These are phyloP conservation scores for Eriosoma lanigerum DNA, from an alignment of 1,140 invertebrate genomes.

Conservation along the genomic window DNA sequence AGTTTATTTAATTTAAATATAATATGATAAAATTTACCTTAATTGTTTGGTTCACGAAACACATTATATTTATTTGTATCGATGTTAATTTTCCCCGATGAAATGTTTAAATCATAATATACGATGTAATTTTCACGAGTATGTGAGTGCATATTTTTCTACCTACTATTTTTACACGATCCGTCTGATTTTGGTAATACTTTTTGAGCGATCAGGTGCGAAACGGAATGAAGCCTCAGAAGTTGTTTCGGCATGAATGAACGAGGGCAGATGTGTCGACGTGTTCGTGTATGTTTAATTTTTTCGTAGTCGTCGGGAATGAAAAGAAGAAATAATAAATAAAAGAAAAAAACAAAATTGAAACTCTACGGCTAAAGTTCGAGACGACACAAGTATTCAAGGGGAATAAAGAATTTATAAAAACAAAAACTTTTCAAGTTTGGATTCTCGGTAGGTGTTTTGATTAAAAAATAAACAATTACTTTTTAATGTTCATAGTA, in stretches of 20 bases:
- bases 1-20: too few relatives aligned
- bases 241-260: constrained; percentile 19
- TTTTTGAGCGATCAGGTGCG: neutral
- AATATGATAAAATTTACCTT: too few relatives aligned
- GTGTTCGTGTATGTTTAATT: constrained; percentile 27
- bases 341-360: neutral
- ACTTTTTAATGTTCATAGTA: too few relatives aligned
- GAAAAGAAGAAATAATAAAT: neutral
- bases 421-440: neutral
- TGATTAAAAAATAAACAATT: too few relatives aligned
- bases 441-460: neutral
- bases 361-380: constrained; percentile 11
- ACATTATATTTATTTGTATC: too few relatives aligned
- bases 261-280: constrained; percentile 6
- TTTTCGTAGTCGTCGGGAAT: neutral
- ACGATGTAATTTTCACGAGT: too few relatives aligned
- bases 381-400: neutral
- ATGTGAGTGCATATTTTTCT: too few relatives aligned
- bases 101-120: too few relatives aligned
- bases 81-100: too few relatives aligned
- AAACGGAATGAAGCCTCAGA: neutral
- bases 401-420: neutral
- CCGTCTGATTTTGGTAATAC: neutral
- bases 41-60: too few relatives aligned
- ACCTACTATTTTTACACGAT: neutral